Evolutionary conservation across 2,113 vertebrate species (phyloP), one percentile per base, ranked within the genome.

Genomic region (Phyllostomus discolor): DNA sequence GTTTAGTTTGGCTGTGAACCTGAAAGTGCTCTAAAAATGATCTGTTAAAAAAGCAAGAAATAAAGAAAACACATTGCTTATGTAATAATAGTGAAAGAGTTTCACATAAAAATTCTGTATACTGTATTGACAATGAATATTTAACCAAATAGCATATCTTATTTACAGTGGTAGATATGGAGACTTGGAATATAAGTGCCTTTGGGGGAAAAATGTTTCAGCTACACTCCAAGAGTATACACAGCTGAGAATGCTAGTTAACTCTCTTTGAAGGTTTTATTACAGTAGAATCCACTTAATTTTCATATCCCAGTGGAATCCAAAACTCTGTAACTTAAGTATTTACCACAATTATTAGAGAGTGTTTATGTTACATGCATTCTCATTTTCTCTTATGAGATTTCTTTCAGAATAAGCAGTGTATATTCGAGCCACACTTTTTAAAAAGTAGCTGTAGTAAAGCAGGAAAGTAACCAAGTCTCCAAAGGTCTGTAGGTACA

Each of bases 301-400:
- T 97, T 46, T 78, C 43, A 57, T 86, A 48, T 97, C 78, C 67
- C 84, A 48, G 11, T 79, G n/a, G 85, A 97, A 92, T 87, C 62
- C 81, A 64, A 76, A 80, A 79, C 17, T 50, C 33, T 66, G 35
- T 52, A 52, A 43, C 10, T 35, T 90, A 90, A 87, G 48, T 76
- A 81, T 82, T 89, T 86, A 62, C 33, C 10, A 38, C 54, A 93
- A 1, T 86, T 85, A 87, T 84, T 92, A 79, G n/a, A 69, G 43
- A 75, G 22, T 93, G 43, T 75, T 87, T 83, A 75, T 80, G 26
- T 57, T 79, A 78, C 2, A 2, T 10, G 26, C 19, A 52, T 62
- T 86, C 62, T 67, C 28, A 26, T 69, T 92, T 83, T 80, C 12
- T 20, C 66, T 67, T 87, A 75, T 1, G 4, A 43, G 54, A 62